Percentiles rank a stretch among this genome's conserved stretches.
These are phyloP conservation scores for Hoplodrina ambigua DNA, from an alignment of 2,888 invertebrate species.

Conservation along the genomic window DNA sequence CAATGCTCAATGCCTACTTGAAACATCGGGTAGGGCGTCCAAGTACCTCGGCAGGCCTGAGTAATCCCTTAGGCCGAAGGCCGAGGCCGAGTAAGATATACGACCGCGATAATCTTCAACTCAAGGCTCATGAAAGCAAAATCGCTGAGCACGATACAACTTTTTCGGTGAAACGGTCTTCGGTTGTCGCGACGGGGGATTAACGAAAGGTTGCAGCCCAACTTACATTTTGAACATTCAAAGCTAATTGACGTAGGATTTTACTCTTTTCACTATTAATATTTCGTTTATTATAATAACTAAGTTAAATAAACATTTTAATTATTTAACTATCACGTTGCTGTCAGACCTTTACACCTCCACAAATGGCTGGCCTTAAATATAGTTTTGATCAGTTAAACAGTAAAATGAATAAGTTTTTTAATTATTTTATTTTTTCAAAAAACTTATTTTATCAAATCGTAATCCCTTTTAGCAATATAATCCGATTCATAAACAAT, in stretches of 20 bases:
- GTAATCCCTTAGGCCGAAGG: slow-evolving; percentile 75
- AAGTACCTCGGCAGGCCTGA: slow-evolving; percentile 69
- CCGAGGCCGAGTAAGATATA: slow-evolving; percentile 75
- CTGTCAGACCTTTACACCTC: background rate
- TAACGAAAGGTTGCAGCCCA: slow-evolving; percentile 46
- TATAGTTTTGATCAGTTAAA: too few species aligned
- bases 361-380: background rate
- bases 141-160: slow-evolving; percentile 75
- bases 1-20: slow-evolving; percentile 66
- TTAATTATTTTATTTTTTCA: background rate
- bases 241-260: slow-evolving; percentile 47
- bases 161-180: slow-evolving; percentile 56
- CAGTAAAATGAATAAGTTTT: background rate
- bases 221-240: slow-evolving; percentile 44
- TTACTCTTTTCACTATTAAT: slow-evolving; percentile 24
- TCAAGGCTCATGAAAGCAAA: slow-evolving; percentile 76
- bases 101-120: slow-evolving; percentile 79
- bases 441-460: background rate
- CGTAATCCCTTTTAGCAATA: background rate
- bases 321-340: background rate
- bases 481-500: background rate
- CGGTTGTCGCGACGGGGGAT: slow-evolving; percentile 51
- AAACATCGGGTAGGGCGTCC: slow-evolving; percentile 67
- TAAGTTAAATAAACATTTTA: background rate
- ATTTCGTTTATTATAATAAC: slow-evolving; percentile 15